A percentile compares a stretch with the other conserved stretches of the same genome.
These are phyloP conservation scores for Alosa sapidissima DNA, from an alignment of 2,797 vertebrate species.

Conservation along the genomic window DNA sequence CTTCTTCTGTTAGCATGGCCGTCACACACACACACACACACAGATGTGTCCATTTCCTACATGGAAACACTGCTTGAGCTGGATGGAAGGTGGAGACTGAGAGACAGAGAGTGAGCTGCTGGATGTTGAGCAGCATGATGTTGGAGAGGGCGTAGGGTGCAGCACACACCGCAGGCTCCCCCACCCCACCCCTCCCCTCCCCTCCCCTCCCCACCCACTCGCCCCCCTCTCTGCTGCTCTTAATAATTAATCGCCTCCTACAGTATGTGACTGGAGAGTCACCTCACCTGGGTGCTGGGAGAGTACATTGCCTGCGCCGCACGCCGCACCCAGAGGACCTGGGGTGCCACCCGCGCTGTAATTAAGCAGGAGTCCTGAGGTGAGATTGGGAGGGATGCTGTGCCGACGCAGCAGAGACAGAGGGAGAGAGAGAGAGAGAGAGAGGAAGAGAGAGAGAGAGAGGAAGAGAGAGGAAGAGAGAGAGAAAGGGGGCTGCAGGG, in stretches of 20 bases:
- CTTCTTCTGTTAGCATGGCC: background rate
- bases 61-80: background rate
- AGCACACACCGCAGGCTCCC: background rate
- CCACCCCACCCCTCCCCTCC: background rate
- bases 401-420: background rate
- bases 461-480: background rate
- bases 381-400: slow-evolving; percentile 21
- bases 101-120: background rate
- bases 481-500: background rate
- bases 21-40: too few relatives aligned
- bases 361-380: slow-evolving; percentile 40
- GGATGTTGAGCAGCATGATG: background rate
- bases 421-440: background rate
- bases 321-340: slow-evolving; percentile 43
- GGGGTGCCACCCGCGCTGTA: slow-evolving; percentile 37
- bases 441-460: background rate
- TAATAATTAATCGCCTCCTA: slow-evolving; percentile 73
- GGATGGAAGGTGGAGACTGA: background rate
- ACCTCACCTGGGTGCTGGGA: slow-evolving; percentile 73
- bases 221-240: slow-evolving; percentile 39
- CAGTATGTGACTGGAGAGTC: slow-evolving; percentile 70
- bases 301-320: slow-evolving; percentile 66
- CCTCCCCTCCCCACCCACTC: background rate
- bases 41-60: background rate
- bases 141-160: slow-evolving; percentile 12